Evolutionary conservation across 2,888 invertebrate genomes (phyloP).

Genomic region (Hydropsyche betteni): DNA sequence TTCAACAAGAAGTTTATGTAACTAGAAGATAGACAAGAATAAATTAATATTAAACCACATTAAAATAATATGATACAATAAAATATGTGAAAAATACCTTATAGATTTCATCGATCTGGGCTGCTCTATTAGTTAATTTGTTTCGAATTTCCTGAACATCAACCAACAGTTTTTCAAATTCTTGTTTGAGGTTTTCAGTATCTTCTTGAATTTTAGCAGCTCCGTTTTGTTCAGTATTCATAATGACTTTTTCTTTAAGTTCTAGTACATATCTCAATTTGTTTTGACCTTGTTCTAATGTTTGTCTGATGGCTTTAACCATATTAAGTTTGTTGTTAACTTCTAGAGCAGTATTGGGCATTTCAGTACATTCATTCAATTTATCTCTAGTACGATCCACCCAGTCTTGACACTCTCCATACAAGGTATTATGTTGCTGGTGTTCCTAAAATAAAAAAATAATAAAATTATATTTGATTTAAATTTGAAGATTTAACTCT

Average conservation of each 20-base stretch:
- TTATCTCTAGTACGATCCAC: constrained; percentile 89
- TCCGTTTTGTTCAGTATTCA: constrained; percentile 90
- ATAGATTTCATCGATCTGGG: constrained; percentile 86
- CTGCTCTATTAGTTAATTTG: constrained; percentile 76
- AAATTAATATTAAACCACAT: constrained; percentile 19
- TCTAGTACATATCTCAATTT: constrained; percentile 86
- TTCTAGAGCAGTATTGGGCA: constrained; percentile 82
- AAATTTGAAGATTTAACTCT: neutral
- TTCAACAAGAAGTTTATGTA: constrained; percentile 80
- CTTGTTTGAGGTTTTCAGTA: constrained; percentile 86
- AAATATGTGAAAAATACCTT: constrained; percentile 63
- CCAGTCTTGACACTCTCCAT: constrained; percentile 94
- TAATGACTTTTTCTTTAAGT: constrained; percentile 90
- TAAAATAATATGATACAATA: neutral
- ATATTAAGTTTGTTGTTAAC: constrained; percentile 86
- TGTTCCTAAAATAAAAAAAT: constrained; percentile 72
- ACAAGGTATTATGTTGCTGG: constrained; percentile 91
- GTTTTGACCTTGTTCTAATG: constrained; percentile 91
- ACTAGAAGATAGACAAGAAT: constrained; percentile 55
- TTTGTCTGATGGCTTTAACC: constrained; percentile 88
- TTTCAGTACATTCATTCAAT: constrained; percentile 80
- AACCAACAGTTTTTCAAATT: constrained; percentile 86
- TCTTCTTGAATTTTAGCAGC: constrained; percentile 91
- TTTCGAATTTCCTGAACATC: constrained; percentile 84
- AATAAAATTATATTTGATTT: no score